These are phyloP conservation scores for Desmodus rotundus DNA, from an alignment of 2,113 vertebrate genomes.

Conservation along the genomic window DNA sequence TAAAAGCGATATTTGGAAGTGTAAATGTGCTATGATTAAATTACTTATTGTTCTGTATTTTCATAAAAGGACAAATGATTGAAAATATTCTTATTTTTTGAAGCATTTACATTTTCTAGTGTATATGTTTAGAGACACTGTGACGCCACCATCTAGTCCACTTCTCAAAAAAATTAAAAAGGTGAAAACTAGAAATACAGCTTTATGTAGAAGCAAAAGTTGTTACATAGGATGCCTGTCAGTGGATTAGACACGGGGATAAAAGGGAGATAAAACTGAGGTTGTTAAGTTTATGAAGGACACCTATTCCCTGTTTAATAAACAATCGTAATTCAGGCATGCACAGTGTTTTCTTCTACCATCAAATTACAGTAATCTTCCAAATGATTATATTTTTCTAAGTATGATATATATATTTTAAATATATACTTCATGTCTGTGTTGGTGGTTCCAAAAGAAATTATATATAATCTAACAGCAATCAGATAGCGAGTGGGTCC, in stretches of 20 bases:
- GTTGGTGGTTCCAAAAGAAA: background rate
- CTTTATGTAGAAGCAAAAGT: background rate
- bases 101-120: background rate
- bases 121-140: background rate
- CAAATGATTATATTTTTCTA: background rate
- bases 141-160: background rate
- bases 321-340: background rate
- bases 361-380: background rate
- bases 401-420: background rate
- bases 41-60: conserved; percentile 27
- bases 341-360: background rate
- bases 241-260: background rate
- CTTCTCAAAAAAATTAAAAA: background rate
- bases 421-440: background rate
- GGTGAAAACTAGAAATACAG: background rate
- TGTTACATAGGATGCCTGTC: background rate
- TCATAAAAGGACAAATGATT: conserved; percentile 25
- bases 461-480: background rate
- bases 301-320: background rate
- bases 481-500: background rate
- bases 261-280: background rate
- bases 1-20: conserved; percentile 44
- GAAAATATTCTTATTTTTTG: background rate
- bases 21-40: conserved; percentile 40
- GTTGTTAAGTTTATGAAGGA: background rate